Percentiles rank a stretch among this genome's conserved stretches.
Evolutionary conservation across 2,113 vertebrate species (phyloP).

Genomic region (Peromyscus maniculatus): DNA sequence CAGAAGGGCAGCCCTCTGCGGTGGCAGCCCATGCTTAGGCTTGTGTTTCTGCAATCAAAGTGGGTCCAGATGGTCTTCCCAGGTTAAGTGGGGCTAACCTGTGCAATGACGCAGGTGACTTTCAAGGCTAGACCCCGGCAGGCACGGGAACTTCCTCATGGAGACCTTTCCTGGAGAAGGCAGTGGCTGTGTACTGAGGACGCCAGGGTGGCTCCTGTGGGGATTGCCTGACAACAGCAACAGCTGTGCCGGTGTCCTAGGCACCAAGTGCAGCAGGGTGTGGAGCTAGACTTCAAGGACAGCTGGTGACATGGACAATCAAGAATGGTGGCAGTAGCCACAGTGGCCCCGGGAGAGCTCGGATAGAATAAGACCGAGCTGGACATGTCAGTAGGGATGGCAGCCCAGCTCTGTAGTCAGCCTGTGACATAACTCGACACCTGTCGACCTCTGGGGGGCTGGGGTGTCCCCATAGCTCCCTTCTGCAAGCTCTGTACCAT

Average conservation of each 20-base stretch:
- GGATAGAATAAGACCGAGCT: neutral
- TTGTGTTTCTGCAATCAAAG: neutral
- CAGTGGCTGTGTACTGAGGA: neutral
- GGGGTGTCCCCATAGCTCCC: neutral
- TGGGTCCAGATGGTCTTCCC: neutral
- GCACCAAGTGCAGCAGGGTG: neutral
- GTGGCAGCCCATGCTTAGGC: neutral
- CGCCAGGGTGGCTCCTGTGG: neutral
- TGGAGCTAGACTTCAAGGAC: neutral
- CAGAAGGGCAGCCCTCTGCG: no score
- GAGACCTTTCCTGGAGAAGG: neutral
- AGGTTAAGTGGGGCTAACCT: neutral
- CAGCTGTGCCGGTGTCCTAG: neutral
- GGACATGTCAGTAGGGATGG: neutral
- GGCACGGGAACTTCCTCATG: neutral
- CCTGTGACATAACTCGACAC: neutral
- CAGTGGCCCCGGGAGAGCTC: neutral
- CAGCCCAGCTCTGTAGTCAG: neutral
- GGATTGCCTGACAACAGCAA: no score
- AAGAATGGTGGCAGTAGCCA: neutral
- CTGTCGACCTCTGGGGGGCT: neutral
- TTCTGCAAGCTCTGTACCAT: neutral
- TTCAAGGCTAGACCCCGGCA: neutral
- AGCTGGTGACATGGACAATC: neutral
- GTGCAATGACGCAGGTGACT: neutral